Base-by-base conservation (phyloP, 2,888 invertebrate species). In the Frankliniella intonsa region DNA sequence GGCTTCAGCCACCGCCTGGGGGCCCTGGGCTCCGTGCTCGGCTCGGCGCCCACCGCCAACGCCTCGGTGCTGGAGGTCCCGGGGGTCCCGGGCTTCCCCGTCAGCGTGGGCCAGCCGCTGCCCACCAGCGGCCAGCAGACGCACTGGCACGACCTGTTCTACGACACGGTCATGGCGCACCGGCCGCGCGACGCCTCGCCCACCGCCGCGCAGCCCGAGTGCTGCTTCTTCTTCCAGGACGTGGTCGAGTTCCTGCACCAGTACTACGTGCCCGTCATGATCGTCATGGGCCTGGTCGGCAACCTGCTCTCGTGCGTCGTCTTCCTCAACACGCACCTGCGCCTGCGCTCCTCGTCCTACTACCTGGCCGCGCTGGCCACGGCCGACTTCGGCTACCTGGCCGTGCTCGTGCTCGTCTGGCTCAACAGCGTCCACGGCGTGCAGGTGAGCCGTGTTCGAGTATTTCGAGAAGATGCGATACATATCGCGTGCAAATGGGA, bases 341-440 rank as follows among this genome's bases (percentile, higher is more conserved):
- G 90, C 84, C 89, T 90, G 87, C 88, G 92, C 27, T 92, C 92
- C 82, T 92, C 92, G 3, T 91, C 91, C 84, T 91, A 91, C 84
- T 92, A 92, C 85, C 86, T 92, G 82, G 92, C 92, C 0, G 91
- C 92, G 0, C 86, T 93, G 80, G 91, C 92, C 5, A 87, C 90
- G 0, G 90, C 92, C 0, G 92, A 92, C 86, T 90, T 91, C 76
- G 90, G 90, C 3, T 92, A 90, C 85, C 86, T 92, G 27, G 87
- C 90, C 3, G 88, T 90, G 0, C 85, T 92, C 17, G 87, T 91
- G 50, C 84, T 91, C 8, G 90, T 90, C 0, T 90, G 91, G 88
- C 86, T 90, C 62, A 90, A 90, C 85, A 90, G 89, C 83, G 89
- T 89, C 12, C 85, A 89, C 22, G 88, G 89, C 3, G 83, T 86